phyloP scores from a whole-genome alignment of 2,888 invertebrate species.

The Panzeria rudis region DNA sequence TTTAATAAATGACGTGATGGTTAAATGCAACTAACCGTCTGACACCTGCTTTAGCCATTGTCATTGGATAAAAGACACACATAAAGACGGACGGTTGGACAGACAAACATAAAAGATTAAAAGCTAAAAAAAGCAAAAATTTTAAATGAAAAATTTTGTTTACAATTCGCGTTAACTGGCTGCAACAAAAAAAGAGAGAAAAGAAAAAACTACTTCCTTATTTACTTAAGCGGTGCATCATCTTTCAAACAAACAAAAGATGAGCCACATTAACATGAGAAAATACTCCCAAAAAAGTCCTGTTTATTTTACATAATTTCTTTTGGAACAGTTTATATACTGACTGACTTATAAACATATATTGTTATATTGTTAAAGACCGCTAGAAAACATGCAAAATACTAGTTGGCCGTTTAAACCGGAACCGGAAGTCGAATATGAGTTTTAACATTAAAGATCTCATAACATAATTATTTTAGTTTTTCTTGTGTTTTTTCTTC shows the following conservation, averaged over 20 bases:
- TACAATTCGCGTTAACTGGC: constrained; percentile 30
- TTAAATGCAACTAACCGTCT: constrained; percentile 63
- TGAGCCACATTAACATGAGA: constrained; percentile 13
- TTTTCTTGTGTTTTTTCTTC: constrained; percentile 7
- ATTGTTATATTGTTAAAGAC: background rate
- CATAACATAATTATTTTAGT: constrained; percentile 59
- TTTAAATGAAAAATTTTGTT: constrained; percentile 28
- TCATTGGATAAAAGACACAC: constrained; percentile 21
- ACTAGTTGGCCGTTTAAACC: constrained; percentile 43
- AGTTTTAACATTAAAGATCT: constrained; percentile 66
- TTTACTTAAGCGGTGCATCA: constrained; percentile 44
- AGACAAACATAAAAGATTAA: background rate
- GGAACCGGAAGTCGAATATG: constrained; percentile 69
- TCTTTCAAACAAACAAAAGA: constrained; percentile 40
- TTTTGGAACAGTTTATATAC: constrained; percentile 22
- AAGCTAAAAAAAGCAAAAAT: constrained; percentile 3
- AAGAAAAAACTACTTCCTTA: constrained; percentile 64
- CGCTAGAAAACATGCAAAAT: constrained; percentile 19
- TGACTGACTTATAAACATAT: background rate
- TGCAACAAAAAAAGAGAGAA: constrained; percentile 9
- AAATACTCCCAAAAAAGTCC: constrained; percentile 34
- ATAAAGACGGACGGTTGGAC: background rate
- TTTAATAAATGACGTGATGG: constrained; percentile 62
- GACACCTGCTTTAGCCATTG: constrained; percentile 64
- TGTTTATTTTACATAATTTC: constrained; percentile 45